phyloP scores from a whole-genome alignment of 2,113 vertebrate species.

The Heteronetta atricapilla region DNA sequence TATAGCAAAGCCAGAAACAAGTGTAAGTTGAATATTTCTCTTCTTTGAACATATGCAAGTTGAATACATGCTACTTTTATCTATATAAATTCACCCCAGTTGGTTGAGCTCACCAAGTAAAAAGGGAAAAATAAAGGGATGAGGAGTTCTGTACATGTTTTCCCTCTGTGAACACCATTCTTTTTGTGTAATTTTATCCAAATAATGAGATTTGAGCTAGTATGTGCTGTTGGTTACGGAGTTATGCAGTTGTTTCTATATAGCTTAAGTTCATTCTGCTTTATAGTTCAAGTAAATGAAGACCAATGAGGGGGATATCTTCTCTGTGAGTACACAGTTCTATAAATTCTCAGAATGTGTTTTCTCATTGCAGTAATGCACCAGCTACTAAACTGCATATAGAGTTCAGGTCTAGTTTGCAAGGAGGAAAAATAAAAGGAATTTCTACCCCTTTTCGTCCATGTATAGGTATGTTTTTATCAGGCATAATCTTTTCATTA shows the following conservation, averaged over 20 bases:
- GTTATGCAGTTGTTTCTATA: neutral
- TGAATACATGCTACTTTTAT: neutral
- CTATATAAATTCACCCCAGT: neutral
- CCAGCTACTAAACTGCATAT: neutral
- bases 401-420: neutral
- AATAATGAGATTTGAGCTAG: neutral
- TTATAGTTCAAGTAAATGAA: neutral
- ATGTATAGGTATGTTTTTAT: neutral
- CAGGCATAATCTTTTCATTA: neutral
- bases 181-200: neutral
- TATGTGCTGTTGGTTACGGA: neutral
- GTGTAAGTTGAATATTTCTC: neutral
- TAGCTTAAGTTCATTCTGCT: neutral
- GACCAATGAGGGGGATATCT: neutral
- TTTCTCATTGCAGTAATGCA: neutral
- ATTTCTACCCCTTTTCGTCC: neutral
- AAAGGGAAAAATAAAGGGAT: neutral
- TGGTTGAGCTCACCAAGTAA: neutral
- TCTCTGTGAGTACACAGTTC: neutral
- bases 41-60: neutral
- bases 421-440: neutral
- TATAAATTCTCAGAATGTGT: neutral
- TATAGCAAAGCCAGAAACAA: neutral
- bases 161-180: accelerated
- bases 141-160: neutral